Percentiles rank a stretch among this genome's conserved stretches.
Evolutionary conservation across 2,888 invertebrate species (phyloP).

Genomic region (Epiblema foenella): DNA sequence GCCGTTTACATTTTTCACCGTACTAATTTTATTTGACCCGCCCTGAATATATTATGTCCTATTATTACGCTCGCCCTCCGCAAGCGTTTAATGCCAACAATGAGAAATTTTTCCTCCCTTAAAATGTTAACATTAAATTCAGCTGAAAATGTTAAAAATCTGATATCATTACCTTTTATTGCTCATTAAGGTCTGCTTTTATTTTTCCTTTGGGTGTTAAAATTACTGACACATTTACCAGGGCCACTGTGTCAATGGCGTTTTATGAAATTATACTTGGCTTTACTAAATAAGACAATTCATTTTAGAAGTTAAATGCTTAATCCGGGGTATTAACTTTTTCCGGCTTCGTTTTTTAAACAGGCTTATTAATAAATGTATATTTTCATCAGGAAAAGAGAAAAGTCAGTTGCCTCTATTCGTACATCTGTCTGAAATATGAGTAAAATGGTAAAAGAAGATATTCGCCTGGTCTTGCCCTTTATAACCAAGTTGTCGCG

Average conservation of each 20-base stretch:
- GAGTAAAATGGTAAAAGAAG: background rate
- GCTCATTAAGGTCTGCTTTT: constrained; percentile 71
- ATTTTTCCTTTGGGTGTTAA: constrained; percentile 61
- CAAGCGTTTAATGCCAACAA: constrained; percentile 78
- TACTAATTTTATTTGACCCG: constrained; percentile 85
- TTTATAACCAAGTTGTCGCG: background rate
- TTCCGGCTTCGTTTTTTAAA: constrained; percentile 4
- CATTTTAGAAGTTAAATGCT: constrained; percentile 22
- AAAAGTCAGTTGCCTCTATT: background rate
- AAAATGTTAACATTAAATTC: constrained; percentile 79
- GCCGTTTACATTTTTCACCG: constrained; percentile 84
- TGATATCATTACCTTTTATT: constrained; percentile 74
- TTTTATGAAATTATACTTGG: constrained; percentile 38
- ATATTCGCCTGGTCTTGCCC: background rate
- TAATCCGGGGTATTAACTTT: constrained; percentile 20
- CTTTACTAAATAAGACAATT: constrained; percentile 35
- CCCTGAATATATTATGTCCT: constrained; percentile 83
- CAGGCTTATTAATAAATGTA: constrained; percentile 8
- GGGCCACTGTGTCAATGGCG: constrained; percentile 41
- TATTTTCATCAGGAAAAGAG: background rate
- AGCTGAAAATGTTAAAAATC: constrained; percentile 72
- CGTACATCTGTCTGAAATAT: background rate
- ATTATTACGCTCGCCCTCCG: constrained; percentile 78
- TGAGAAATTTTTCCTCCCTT: constrained; percentile 72
- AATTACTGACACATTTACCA: constrained; percentile 48